These are phyloP conservation scores for Phengaris arion DNA, from an alignment of 2,888 invertebrate genomes.

Conservation along the genomic window DNA sequence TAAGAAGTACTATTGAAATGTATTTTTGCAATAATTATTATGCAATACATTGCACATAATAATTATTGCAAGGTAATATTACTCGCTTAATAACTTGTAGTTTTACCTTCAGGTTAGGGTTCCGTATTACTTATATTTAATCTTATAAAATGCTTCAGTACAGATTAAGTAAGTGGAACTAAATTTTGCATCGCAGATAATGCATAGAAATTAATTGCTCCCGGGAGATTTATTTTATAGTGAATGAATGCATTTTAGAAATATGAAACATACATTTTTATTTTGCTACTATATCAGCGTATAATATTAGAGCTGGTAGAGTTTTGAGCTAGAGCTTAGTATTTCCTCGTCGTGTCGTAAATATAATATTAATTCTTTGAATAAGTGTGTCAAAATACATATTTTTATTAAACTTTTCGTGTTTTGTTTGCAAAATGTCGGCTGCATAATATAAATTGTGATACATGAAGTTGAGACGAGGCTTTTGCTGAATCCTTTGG, in stretches of 20 bases:
- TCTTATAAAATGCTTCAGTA: background rate
- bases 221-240: background rate
- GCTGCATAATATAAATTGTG: conserved; percentile 7
- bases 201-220: background rate
- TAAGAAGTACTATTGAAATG: too few species aligned
- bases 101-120: too few species aligned
- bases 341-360: background rate
- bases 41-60: too few species aligned
- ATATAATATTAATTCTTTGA: too few species aligned
- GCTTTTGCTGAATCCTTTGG: conserved; percentile 4
- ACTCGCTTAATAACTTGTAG: too few species aligned
- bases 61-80: too few species aligned
- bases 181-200: background rate
- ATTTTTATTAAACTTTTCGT: background rate
- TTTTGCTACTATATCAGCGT: background rate
- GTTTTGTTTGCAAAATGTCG: background rate
- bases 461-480: background rate
- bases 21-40: too few species aligned
- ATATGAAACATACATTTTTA: background rate
- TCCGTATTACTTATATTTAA: background rate
- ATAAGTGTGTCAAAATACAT: too few species aligned
- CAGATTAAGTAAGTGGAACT: background rate
- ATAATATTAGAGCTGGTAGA: background rate
- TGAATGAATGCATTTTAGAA: background rate
- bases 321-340: background rate